phyloP scores from a whole-genome alignment of 2,888 invertebrate genomes.

The Oithona nana region DNA sequence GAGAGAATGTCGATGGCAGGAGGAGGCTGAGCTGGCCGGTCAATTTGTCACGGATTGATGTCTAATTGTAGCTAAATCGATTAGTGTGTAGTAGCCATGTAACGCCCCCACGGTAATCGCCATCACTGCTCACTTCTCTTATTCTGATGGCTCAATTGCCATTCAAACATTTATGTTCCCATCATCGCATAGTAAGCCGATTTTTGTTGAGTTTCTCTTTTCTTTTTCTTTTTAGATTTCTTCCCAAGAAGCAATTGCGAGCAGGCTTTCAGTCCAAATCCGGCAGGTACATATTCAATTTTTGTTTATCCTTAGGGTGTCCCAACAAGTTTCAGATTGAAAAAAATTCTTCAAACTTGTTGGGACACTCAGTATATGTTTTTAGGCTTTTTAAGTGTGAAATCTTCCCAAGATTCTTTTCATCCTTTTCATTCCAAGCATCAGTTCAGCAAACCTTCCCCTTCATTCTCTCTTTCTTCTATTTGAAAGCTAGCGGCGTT shows the following conservation, averaged over 20 bases:
- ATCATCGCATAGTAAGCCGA: too few relatives aligned
- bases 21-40: neutral
- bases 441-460: too few relatives aligned
- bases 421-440: neutral
- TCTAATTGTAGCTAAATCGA: neutral
- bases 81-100: neutral
- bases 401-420: neutral
- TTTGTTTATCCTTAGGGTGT: neutral
- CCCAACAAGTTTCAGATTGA: too few relatives aligned
- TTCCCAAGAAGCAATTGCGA: neutral
- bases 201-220: too few relatives aligned
- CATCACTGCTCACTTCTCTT: too few relatives aligned
- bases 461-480: too few relatives aligned
- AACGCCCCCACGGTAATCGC: neutral
- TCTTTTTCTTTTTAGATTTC: constrained; percentile 5
- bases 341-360: too few relatives aligned
- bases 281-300: neutral
- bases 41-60: neutral
- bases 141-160: neutral
- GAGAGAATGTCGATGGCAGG: too few relatives aligned
- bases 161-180: too few relatives aligned
- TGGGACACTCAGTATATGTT: too few relatives aligned
- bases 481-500: too few relatives aligned
- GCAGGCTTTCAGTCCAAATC: constrained; percentile 1
- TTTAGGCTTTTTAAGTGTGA: neutral